Conservation (phyloP, 2,888 invertebrate genomes). For the Pachycephus smyrnensis region DNA sequence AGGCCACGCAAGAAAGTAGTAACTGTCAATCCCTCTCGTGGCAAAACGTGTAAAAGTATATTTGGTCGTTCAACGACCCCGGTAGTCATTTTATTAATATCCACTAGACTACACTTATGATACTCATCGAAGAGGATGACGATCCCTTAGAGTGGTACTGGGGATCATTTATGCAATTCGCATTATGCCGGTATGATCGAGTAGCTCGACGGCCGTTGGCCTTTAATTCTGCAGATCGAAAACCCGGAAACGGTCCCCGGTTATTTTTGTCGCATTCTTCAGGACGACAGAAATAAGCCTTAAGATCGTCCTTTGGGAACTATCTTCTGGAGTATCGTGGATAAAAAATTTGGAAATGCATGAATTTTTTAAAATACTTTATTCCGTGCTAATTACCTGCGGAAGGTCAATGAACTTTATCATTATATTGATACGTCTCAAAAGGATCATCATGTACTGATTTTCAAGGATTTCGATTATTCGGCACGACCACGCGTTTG, state of each 20-base stretch:
- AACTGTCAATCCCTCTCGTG: neutral
- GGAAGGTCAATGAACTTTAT: neutral
- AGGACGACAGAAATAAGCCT: neutral
- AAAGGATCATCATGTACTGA: neutral
- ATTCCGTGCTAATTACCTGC: neutral
- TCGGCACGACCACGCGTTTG: neutral
- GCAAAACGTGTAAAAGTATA: constrained; percentile 19
- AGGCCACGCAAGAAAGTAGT: neutral
- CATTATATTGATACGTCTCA: neutral
- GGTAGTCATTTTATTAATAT: neutral
- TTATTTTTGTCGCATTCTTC: neutral
- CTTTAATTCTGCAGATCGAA: constrained; percentile 9
- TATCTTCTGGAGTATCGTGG: neutral
- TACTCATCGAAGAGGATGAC: neutral
- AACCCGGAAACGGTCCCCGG: constrained; percentile 15
- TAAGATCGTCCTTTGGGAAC: neutral
- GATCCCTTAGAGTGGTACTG: neutral
- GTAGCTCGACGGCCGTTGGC: constrained; percentile 9
- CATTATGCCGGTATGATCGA: neutral
- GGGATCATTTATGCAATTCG: neutral
- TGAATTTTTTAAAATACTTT: neutral
- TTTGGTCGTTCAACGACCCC: constrained; percentile 14
- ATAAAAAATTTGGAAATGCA: neutral
- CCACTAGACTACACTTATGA: neutral
- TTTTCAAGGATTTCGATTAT: neutral